Base-by-base conservation (phyloP, 2,888 invertebrate species). In the Apamea anceps region DNA sequence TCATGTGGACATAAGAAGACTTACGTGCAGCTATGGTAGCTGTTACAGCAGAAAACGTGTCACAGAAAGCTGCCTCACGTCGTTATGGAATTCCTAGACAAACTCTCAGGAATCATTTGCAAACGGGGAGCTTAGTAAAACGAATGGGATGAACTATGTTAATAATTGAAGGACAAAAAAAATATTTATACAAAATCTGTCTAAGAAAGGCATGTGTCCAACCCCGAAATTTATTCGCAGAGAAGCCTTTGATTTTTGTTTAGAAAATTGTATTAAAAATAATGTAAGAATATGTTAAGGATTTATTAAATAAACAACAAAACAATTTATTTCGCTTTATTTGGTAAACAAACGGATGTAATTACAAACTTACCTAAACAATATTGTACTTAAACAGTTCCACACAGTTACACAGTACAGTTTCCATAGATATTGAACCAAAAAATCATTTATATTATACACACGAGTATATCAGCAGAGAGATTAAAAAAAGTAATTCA, bases 21-120 rank as follows among this genome's bases (percentile, higher is more conserved):
- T 66, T 79, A 12, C 25, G 37, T 13, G 70, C 68, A 6, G 80
- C 81, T 37, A 48, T 80, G 62, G 12, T 12, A 54, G 81, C 75
- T 54, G 72, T 71, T 54, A 54, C 6, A 37, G 32, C n/a, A 54
- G 71, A 6, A 25, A 54, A 37, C 0, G 1, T 54, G 18, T 25
- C 54, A 15, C 37, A 28, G 7, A 21, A 15, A 21, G 57, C 67
- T 42, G 80, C 80, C 7, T 45, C 60, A n/a, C 5, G 15, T 8
- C 62, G 8, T 1, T 10, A 80, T 60, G 57, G 63, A 0, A 68
- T 82, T 15, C 80, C 80, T 13, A 10, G 2, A 25, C 3, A 3
- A 32, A 82, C 82, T 8, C 57, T 82, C 1, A 1, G 2, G 0
- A 0, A 25, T 51, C 75, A 73, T 51, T n/a, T 76, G 15, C 7